Base-by-base conservation (phyloP, 1,140 invertebrate species). In the Capitella teleta region DNA sequence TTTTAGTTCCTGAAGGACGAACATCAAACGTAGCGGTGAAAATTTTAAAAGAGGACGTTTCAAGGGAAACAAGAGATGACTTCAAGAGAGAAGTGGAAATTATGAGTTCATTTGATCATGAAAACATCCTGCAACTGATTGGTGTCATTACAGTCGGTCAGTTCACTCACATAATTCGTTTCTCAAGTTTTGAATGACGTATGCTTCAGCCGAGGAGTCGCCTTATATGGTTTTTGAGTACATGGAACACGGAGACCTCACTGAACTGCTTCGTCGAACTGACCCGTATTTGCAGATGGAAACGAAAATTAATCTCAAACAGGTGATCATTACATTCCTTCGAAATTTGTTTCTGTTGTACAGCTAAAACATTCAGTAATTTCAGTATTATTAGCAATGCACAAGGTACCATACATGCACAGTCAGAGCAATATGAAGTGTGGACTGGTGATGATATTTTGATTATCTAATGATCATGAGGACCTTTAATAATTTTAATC, bases 221-320 rank as follows among this genome's bases (percentile, higher is more conserved):
- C 88, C 87, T 0, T 91, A 86, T 80, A 90, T 93, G 86, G 80
- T 94, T 2, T 94, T 92, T 63, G 88, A 94, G 64, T 92, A 82
- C 60, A 94, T 94, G 89, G 78, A 83, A 18, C 80, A 84, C 67
- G 89, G 89, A 0, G 88, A 94, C 64, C 73, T 94, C 36, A 84
- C 87, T 0, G 83, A 87, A 50, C 79, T 92, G 1, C 66, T 94
- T 6, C 70, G 88, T 41, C 77, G 76, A 21, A 86, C 83, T 47
- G 71, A 66, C 47, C 62, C 61, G 6, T 24, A 19, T 28, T 21
- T 28, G 2, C 28, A 16, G 10, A 21, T 23, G 16, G 25, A 18
- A 12, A 19, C 12, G 19, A 50, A 53, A 21, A 44, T 54, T 12
- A 51, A 21, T 10, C 51, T 53, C 8, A 53, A 50, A 53, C 42